A percentile compares a stretch with the other conserved stretches of the same genome.
These are phyloP conservation scores for Rhopalosiphum nymphaeae DNA, from an alignment of 2,888 invertebrate genomes.

Conservation along the genomic window DNA sequence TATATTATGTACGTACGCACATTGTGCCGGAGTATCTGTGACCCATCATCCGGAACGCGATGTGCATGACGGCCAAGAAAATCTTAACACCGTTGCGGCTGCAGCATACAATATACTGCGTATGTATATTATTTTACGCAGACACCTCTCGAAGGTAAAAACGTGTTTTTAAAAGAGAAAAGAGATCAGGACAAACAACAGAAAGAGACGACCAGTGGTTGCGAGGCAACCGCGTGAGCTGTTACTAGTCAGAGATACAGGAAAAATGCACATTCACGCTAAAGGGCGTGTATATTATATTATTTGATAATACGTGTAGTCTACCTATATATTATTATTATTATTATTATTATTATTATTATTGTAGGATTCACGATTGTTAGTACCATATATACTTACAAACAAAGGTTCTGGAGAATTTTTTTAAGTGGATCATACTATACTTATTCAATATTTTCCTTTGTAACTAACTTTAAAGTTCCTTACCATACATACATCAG, in stretches of 20 bases:
- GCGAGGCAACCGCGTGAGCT: background rate
- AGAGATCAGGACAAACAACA: constrained; percentile 19
- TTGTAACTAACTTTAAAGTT: background rate
- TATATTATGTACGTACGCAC: background rate
- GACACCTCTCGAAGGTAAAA: constrained; percentile 54
- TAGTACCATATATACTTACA: background rate
- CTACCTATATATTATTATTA: background rate
- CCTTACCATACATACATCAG: background rate
- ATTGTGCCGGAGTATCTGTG: constrained; percentile 38
- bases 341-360: background rate
- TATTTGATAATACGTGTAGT: background rate
- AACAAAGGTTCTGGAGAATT: background rate
- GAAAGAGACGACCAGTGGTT: constrained; percentile 9
- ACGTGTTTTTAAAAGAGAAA: constrained; percentile 43
- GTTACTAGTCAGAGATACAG: background rate
- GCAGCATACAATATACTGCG: too few relatives aligned
- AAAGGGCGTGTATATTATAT: constrained; percentile 33
- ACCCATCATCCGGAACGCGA: constrained; percentile 61
- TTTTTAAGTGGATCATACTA: background rate
- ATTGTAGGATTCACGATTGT: constrained; percentile 10
- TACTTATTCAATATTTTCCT: background rate
- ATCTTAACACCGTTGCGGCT: constrained; percentile 7
- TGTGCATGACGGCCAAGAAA: constrained; percentile 59
- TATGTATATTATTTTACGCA: background rate
- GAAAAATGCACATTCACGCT: constrained; percentile 41